These are phyloP conservation scores for Neotoxoptera formosana DNA, from an alignment of 1,140 invertebrate genomes.

Conservation along the genomic window DNA sequence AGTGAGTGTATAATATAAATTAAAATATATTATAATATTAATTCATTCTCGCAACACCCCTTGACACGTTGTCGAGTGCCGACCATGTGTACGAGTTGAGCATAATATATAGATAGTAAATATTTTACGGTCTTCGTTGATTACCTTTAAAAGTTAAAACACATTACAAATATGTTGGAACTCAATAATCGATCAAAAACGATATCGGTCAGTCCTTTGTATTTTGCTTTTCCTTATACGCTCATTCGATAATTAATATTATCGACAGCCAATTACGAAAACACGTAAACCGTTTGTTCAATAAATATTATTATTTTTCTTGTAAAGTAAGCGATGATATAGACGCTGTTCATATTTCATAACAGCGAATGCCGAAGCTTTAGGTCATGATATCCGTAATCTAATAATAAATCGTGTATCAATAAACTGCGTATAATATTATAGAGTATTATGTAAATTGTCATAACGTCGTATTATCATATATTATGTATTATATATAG, in stretches of 20 bases:
- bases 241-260: not conserved
- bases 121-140: not conserved
- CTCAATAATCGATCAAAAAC: too few species aligned
- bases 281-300: not conserved
- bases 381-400: not conserved
- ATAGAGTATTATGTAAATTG: not conserved
- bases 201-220: not conserved
- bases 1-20: slow-evolving; percentile 67
- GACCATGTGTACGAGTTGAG: not conserved
- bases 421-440: slow-evolving; percentile 20
- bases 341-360: not conserved
- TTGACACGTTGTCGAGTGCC: not conserved
- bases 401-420: not conserved
- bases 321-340: not conserved
- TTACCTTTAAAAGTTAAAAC: not conserved
- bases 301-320: not conserved
- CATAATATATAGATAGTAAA: not conserved
- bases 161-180: not conserved
- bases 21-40: not conserved
- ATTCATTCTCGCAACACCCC: too few species aligned
- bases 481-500: not conserved
- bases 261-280: not conserved
- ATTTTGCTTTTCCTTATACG: not conserved
- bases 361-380: not conserved
- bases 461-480: not conserved